These are phyloP conservation scores for Cepphus grylle DNA, from an alignment of 2,113 vertebrate genomes.

Conservation along the genomic window DNA sequence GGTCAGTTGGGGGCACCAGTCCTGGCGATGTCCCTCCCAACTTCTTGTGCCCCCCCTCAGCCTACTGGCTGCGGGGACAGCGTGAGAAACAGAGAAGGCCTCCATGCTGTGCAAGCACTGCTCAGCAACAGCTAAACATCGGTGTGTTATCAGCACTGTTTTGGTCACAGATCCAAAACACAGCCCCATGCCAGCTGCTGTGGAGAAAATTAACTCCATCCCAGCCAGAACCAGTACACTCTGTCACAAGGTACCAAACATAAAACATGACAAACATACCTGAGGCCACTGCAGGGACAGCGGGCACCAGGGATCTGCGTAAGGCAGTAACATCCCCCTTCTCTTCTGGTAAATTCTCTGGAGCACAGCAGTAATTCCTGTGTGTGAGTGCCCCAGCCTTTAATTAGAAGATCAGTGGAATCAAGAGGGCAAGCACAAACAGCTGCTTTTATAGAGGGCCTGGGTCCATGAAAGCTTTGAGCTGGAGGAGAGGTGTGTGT, in stretches of 20 bases:
- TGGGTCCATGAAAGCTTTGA: neutral
- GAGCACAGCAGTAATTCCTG: neutral
- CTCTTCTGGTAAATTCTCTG: neutral
- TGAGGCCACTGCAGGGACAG: neutral
- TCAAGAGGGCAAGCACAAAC: neutral
- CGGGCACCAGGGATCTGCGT: neutral
- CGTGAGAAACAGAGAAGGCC: neutral
- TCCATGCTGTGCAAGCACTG: neutral
- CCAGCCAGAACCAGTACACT: neutral
- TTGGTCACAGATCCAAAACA: neutral
- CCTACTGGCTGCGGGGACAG: neutral
- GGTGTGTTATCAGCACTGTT: neutral
- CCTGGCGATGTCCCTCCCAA: neutral
- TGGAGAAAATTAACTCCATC: neutral
- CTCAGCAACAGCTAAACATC: neutral
- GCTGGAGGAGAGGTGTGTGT: neutral
- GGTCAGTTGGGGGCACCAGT: neutral
- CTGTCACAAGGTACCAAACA: neutral
- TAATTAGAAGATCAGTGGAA: neutral
- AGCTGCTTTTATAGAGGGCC: neutral
- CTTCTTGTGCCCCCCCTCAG: neutral
- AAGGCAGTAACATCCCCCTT: neutral
- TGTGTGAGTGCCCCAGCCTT: neutral
- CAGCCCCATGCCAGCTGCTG: neutral
- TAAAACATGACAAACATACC: neutral